These are phyloP conservation scores for Lasioglossum villosulum DNA, from an alignment of 2,888 invertebrate species.

Conservation along the genomic window DNA sequence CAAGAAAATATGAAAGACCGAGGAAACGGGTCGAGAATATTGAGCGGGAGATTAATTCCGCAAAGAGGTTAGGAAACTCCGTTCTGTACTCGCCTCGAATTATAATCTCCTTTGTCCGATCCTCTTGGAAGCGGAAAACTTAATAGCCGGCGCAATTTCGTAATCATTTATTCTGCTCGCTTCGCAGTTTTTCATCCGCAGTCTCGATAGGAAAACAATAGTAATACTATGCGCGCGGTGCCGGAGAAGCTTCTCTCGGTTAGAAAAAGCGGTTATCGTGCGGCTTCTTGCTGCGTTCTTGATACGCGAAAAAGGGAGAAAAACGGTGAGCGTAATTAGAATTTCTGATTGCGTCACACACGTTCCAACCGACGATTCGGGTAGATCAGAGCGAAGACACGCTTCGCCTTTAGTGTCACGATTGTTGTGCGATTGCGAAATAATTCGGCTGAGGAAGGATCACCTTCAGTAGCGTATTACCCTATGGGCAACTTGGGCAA, in stretches of 20 bases:
- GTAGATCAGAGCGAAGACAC: not conserved
- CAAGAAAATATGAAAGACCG: constrained; percentile 20
- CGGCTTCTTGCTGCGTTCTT: not conserved
- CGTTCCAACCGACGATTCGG: not conserved
- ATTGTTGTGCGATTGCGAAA: not conserved
- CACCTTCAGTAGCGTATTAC: too few species aligned
- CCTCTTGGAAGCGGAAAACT: constrained; percentile 44
- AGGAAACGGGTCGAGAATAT: constrained; percentile 2
- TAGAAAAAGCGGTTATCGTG: constrained; percentile 15
- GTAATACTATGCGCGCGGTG: constrained; percentile 49
- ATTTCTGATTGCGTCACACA: constrained; percentile 25
- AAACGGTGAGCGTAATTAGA: not conserved
- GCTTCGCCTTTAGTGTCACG: not conserved
- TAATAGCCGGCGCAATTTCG: constrained; percentile 47
- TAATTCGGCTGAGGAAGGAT: not conserved
- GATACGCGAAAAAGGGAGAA: not conserved
- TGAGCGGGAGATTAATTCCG: constrained; percentile 36
- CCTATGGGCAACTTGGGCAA: too few species aligned
- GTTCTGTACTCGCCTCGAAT: constrained; percentile 42
- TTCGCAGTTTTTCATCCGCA: constrained; percentile 44
- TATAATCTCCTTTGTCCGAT: constrained; percentile 36
- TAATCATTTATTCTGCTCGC: constrained; percentile 51
- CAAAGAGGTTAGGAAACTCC: constrained; percentile 47
- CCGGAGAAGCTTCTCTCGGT: not conserved
- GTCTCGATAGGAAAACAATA: constrained; percentile 55